These are phyloP conservation scores for Aphelocoma californica DNA, from an alignment of 2,797 vertebrate species.

Conservation along the genomic window DNA sequence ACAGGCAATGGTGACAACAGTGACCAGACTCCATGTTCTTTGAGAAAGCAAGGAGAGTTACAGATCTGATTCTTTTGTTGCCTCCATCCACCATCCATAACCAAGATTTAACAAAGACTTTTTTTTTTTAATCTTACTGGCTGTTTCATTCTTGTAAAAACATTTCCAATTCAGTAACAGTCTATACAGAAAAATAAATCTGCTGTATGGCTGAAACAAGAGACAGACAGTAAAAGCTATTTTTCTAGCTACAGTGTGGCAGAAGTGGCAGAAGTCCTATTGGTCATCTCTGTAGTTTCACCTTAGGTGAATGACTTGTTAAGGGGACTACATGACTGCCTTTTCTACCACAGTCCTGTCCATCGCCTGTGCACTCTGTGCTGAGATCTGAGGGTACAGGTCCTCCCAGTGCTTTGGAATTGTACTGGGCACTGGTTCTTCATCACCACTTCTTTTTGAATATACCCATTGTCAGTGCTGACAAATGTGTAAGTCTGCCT, in stretches of 20 bases:
- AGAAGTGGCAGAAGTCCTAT: background rate
- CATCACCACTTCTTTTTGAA: background rate
- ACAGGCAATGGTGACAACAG: background rate
- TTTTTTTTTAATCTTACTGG: background rate
- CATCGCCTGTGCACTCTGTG: background rate
- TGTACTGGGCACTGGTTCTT: background rate
- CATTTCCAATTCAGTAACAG: background rate
- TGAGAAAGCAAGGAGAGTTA: background rate
- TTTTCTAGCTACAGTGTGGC: background rate
- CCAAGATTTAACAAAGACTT: background rate
- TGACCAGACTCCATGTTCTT: no score
- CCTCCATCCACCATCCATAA: background rate
- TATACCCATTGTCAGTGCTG: background rate
- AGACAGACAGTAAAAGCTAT: background rate
- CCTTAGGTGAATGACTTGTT: background rate
- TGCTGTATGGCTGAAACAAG: background rate
- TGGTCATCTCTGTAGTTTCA: background rate
- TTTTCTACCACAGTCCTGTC: background rate
- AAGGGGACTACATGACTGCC: background rate
- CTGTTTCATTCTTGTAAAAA: background rate
- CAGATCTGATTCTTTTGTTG: background rate
- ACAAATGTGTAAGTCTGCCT: slow-evolving; percentile 3
- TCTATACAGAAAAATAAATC: background rate
- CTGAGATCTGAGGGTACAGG: background rate
- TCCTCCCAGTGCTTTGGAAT: background rate